Conservation (phyloP, 2,113 vertebrate species). For the Otocyon megalotis region DNA sequence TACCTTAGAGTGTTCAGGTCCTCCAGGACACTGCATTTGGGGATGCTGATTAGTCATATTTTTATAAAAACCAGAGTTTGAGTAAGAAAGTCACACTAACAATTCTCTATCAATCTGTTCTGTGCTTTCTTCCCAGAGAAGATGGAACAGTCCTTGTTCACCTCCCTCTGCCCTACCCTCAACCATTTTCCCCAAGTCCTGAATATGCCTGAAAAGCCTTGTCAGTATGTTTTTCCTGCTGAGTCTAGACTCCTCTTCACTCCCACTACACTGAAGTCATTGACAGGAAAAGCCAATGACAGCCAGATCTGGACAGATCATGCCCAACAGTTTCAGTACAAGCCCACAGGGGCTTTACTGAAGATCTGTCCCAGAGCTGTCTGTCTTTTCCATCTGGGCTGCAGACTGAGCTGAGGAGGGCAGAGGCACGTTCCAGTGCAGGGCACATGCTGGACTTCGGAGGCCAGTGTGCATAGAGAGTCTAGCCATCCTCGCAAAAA, state of each 20-base stretch:
- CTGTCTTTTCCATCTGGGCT: slow-evolving; percentile 31
- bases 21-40: slow-evolving; percentile 25
- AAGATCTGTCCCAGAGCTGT: slow-evolving; percentile 39
- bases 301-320: slow-evolving; percentile 1
- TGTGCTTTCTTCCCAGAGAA: slow-evolving; percentile 7
- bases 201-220: slow-evolving; percentile 29
- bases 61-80: not conserved
- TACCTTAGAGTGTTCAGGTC: not conserved
- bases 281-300: slow-evolving; percentile 43
- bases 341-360: not conserved
- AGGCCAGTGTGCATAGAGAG: not conserved
- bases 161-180: not conserved
- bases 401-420: slow-evolving; percentile 25
- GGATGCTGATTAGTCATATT: slow-evolving; percentile 53
- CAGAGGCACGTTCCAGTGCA: not conserved
- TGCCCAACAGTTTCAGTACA: not conserved
- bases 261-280: not conserved
- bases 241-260: not conserved
- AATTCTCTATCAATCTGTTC: not conserved
- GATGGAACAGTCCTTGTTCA: not conserved
- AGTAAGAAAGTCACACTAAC: not conserved
- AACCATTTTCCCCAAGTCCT: not conserved
- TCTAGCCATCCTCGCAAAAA: not conserved
- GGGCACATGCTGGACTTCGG: not conserved
- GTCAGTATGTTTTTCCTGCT: not conserved